Conservation (phyloP, 2,113 vertebrate genomes). For the Seriola aureovittata region DNA sequence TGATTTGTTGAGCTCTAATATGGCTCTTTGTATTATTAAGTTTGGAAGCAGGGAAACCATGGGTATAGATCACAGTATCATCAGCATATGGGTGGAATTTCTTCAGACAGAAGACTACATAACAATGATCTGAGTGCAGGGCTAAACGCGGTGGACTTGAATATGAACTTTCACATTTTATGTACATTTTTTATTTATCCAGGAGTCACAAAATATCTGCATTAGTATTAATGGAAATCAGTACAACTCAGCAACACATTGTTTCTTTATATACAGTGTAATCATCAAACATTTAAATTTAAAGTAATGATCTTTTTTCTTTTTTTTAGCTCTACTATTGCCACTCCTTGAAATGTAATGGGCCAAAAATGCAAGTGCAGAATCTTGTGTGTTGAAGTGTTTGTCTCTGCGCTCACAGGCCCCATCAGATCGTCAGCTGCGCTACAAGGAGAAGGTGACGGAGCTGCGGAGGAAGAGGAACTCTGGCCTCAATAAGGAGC, state of each 20-base stretch:
- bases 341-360: not conserved
- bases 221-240: not conserved
- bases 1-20: too few species aligned
- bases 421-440: conserved; percentile 92
- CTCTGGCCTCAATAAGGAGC: conserved; percentile 92
- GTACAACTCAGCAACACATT: not conserved
- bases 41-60: too few species aligned
- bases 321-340: not conserved
- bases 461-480: conserved; percentile 98
- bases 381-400: not conserved
- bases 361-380: not conserved
- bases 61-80: too few species aligned
- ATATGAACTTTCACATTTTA: too few species aligned
- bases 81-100: too few species aligned
- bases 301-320: not conserved
- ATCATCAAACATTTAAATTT: not conserved
- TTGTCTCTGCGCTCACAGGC: conserved; percentile 80
- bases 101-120: too few species aligned
- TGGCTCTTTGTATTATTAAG: too few species aligned
- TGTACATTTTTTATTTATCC: too few species aligned
- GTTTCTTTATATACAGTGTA: not conserved
- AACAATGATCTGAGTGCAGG: too few species aligned
- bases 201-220: not conserved
- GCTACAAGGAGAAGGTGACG: conserved; percentile 98
- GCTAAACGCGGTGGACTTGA: too few species aligned